A percentile compares a stretch with the other conserved stretches of the same genome.
Evolutionary conservation across 2,888 invertebrate species (phyloP).

Genomic region (Polyommatus iphigenia): DNA sequence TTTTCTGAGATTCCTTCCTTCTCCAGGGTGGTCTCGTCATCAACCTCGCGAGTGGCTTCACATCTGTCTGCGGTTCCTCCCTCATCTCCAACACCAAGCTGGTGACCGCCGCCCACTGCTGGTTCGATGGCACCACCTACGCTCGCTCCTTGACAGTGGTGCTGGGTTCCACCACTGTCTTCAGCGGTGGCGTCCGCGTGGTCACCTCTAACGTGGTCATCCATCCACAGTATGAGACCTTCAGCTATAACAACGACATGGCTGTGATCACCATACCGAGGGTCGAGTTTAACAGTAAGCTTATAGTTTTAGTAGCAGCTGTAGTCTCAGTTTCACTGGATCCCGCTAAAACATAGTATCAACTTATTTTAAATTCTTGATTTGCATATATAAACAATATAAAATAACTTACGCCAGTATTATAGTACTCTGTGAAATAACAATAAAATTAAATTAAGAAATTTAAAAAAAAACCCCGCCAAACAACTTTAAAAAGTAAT

Average conservation of each 20-base stretch:
- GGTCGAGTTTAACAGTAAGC: slow-evolving; percentile 36
- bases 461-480: too few species aligned
- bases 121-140: slow-evolving; percentile 48
- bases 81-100: slow-evolving; percentile 50
- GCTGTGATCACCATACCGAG: slow-evolving; percentile 33
- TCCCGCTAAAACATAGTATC: too few species aligned
- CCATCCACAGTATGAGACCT: slow-evolving; percentile 45
- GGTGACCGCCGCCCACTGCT: slow-evolving; percentile 53
- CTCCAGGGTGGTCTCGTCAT: slow-evolving; percentile 53
- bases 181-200: slow-evolving; percentile 47
- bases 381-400: too few species aligned
- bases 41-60: slow-evolving; percentile 43
- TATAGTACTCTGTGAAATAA: too few species aligned
- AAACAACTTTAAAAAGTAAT: too few species aligned
- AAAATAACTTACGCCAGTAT: too few species aligned
- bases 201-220: slow-evolving; percentile 42
- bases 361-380: too few species aligned
- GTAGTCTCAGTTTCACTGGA: too few species aligned
- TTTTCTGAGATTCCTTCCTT: background rate
- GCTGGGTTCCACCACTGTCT: slow-evolving; percentile 47
- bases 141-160: slow-evolving; percentile 51
- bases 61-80: slow-evolving; percentile 53
- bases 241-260: slow-evolving; percentile 35
- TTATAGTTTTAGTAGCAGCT: too few species aligned
- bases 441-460: too few species aligned